A percentile compares a stretch with the other conserved stretches of the same genome.
Evolutionary conservation across 2,797 vertebrate genomes (phyloP).

Genomic region (Phoebastria nigripes): DNA sequence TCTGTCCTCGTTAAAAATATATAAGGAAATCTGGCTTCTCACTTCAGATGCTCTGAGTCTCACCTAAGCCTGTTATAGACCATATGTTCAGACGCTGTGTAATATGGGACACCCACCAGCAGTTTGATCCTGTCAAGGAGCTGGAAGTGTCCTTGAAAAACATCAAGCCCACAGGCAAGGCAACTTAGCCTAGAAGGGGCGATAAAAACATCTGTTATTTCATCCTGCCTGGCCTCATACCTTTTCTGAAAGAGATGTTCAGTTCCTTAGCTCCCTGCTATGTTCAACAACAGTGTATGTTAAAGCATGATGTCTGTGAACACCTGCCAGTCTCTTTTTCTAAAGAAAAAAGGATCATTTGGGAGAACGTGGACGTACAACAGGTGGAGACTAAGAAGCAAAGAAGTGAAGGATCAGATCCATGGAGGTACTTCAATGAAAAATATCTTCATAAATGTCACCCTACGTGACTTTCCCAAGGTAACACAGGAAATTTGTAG

Average conservation of each 20-base stretch:
- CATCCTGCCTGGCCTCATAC: background rate
- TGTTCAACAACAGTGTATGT: background rate
- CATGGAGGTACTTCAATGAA: background rate
- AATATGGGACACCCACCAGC: fast-evolving
- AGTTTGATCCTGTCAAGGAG: background rate
- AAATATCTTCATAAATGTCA: background rate
- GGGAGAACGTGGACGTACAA: background rate
- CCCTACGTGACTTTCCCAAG: background rate
- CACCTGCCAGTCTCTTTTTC: background rate
- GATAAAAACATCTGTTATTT: background rate
- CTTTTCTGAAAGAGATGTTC: background rate
- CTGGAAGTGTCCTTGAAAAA: background rate
- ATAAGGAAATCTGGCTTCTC: background rate
- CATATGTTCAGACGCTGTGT: background rate
- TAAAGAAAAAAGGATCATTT: background rate
- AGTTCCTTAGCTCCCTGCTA: background rate
- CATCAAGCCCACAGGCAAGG: background rate
- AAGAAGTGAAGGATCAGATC: background rate
- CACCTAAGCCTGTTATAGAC: background rate
- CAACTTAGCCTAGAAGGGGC: background rate
- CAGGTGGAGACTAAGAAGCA: background rate
- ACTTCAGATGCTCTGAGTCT: background rate
- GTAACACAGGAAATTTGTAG: background rate
- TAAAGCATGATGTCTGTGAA: background rate
- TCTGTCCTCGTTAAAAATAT: background rate